Evolutionary conservation across 1,140 invertebrate species (phyloP).

Genomic region (Ceratina calcarata): DNA sequence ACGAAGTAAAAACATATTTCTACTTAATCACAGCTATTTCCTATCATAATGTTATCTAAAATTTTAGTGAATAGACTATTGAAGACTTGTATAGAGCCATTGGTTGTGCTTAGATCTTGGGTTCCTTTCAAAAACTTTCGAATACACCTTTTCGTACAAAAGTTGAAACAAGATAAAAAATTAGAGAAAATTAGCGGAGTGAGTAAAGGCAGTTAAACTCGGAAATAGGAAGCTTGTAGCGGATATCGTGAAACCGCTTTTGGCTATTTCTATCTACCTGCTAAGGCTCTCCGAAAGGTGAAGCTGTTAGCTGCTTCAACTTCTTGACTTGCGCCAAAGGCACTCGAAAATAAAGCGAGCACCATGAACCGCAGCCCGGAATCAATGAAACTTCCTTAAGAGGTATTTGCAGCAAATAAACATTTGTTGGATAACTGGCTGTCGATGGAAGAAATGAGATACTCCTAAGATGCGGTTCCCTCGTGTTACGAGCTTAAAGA

Average conservation of each 20-base stretch:
- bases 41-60: too few relatives aligned
- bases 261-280: neutral
- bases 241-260: neutral
- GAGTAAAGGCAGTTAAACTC: neutral
- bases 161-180: neutral
- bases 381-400: slow-evolving; percentile 3
- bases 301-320: neutral
- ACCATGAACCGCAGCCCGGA: neutral
- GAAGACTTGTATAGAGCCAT: too few relatives aligned
- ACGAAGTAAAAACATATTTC: too few relatives aligned
- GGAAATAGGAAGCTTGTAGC: neutral
- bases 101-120: too few relatives aligned
- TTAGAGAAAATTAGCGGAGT: neutral
- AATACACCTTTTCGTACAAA: neutral
- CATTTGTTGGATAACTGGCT: neutral
- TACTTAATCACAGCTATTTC: too few relatives aligned
- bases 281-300: neutral
- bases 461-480: neutral
- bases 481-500: neutral
- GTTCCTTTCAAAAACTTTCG: neutral
- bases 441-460: neutral
- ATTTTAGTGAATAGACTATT: too few relatives aligned
- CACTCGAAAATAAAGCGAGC: neutral
- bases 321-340: slow-evolving; percentile 2
- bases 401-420: neutral